Evolutionary conservation across 2,113 vertebrate genomes (phyloP).

Genomic region (Psophia crepitans): DNA sequence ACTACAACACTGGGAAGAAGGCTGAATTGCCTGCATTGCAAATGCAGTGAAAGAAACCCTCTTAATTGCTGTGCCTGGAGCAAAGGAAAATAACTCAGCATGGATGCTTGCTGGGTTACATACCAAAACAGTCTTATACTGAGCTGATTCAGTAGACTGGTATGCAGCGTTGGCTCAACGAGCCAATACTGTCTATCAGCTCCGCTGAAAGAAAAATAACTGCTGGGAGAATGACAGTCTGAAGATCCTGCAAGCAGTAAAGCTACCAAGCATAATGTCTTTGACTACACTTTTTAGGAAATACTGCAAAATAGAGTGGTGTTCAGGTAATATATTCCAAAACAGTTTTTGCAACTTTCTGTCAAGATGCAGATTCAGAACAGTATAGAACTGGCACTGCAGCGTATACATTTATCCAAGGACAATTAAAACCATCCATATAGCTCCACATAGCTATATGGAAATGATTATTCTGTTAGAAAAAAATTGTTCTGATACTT

Average conservation of each 20-base stretch:
- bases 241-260: background rate
- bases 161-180: background rate
- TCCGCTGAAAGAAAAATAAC: background rate
- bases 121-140: background rate
- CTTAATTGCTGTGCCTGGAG: conserved; percentile 36
- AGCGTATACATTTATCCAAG: background rate
- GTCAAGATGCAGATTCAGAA: background rate
- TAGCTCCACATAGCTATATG: background rate
- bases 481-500: too few relatives aligned
- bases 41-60: conserved; percentile 16
- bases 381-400: background rate
- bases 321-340: background rate
- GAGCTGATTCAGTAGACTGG: conserved; percentile 49
- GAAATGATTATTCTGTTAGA: background rate
- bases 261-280: background rate
- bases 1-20: background rate
- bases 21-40: background rate
- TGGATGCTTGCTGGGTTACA: conserved; percentile 32
- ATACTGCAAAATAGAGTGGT: background rate
- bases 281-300: background rate
- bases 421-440: background rate
- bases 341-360: background rate
- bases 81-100: conserved; percentile 43
- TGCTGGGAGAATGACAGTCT: background rate
- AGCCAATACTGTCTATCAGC: background rate